Percentiles rank a stretch among this genome's conserved stretches.
phyloP scores from a whole-genome alignment of 2,888 invertebrate species.

The Epinotia demarniana region DNA sequence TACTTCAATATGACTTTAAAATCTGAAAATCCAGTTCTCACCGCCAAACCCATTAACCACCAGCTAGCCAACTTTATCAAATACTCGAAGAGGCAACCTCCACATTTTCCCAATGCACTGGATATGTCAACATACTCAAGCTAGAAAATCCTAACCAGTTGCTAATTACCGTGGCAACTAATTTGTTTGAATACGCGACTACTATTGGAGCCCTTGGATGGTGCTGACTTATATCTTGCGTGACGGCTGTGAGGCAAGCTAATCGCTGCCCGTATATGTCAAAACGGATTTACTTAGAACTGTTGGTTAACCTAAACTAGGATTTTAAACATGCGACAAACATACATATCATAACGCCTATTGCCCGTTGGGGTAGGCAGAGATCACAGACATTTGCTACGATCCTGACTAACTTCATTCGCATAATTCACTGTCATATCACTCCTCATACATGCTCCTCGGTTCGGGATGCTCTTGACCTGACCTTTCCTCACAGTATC shows the following conservation, averaged over 20 bases:
- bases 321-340: neutral
- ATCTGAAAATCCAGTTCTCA: neutral
- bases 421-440: too few species aligned
- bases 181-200: conserved; percentile 9
- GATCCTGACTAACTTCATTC: too few species aligned
- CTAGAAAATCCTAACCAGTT: neutral
- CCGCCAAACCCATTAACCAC: neutral
- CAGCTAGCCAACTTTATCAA: neutral
- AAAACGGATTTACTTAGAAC: conserved; percentile 8
- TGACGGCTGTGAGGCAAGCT: conserved; percentile 14
- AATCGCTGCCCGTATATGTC: conserved; percentile 25
- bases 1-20: neutral
- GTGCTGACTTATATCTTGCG: conserved; percentile 20
- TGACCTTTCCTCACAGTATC: too few species aligned
- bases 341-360: too few species aligned
- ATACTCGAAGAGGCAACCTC: conserved; percentile 3
- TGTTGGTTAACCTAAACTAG: neutral
- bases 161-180: neutral
- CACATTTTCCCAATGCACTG: conserved; percentile 5
- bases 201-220: conserved; percentile 11
- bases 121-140: conserved; percentile 10
- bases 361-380: too few species aligned
- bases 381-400: too few species aligned
- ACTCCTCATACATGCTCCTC: too few species aligned
- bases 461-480: too few species aligned